Conservation (phyloP, 1,140 invertebrate species). For the Calephelis nemesis region DNA sequence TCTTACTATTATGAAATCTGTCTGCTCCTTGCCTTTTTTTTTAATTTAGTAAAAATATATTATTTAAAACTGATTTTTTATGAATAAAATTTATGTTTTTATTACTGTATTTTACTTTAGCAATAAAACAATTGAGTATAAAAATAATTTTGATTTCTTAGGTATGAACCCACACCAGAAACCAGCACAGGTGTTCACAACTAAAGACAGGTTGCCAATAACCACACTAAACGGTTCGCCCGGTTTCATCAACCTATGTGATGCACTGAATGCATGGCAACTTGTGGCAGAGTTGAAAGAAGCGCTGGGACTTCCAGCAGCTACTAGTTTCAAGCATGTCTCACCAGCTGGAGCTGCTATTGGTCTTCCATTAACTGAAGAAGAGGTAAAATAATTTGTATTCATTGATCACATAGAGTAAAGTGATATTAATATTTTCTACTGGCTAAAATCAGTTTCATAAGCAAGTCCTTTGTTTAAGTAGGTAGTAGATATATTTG, state of each 20-base stretch:
- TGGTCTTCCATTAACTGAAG: conserved; percentile 85
- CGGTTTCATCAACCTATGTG: conserved; percentile 98
- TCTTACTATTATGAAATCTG: no score
- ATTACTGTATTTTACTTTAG: no score
- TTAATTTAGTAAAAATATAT: no score
- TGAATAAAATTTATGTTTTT: no score
- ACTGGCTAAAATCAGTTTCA: no score
- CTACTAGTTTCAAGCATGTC: conserved; percentile 98
- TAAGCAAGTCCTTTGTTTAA: no score
- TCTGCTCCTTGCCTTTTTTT: no score
- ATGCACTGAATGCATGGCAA: conserved; percentile 98
- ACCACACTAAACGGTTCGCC: conserved; percentile 96
- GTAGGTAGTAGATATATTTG: no score
- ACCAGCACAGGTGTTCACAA: conserved; percentile 95
- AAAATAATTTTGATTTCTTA: conserved; percentile 23
- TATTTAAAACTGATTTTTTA: no score
- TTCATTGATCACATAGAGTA: no score
- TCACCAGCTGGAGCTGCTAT: conserved; percentile 97
- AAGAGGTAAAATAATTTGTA: conserved; percentile 73
- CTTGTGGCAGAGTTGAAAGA: conserved; percentile 93
- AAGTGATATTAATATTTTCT: no score
- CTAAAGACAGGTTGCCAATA: conserved; percentile 89
- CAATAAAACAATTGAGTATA: no score
- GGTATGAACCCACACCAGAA: conserved; percentile 98
- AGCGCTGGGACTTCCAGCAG: conserved; percentile 91